Conservation (phyloP, 2,888 invertebrate genomes). For the Epicampocera succincta region DNA sequence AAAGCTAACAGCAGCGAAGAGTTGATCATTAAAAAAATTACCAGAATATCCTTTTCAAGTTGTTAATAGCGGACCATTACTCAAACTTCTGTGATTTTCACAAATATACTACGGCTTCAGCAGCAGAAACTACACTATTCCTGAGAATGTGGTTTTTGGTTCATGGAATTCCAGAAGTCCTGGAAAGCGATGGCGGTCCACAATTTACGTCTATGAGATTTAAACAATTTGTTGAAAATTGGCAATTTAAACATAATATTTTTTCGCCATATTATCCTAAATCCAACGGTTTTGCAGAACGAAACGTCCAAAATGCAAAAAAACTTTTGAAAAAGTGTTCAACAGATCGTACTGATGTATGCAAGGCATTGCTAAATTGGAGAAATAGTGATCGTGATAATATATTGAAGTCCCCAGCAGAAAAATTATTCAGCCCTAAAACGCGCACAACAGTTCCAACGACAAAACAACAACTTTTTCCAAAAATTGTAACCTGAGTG, state of each 20-base stretch:
- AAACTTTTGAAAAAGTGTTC: slow-evolving; percentile 10
- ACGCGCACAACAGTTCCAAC: slow-evolving; percentile 55
- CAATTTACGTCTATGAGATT: not conserved
- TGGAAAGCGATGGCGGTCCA: not conserved
- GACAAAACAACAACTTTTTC: slow-evolving; percentile 28
- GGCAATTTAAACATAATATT: not conserved
- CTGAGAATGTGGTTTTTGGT: slow-evolving; percentile 1
- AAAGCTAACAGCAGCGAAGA: not conserved
- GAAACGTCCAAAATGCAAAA: slow-evolving; percentile 32
- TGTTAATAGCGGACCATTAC: not conserved
- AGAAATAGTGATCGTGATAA: no score
- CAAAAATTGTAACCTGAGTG: slow-evolving; percentile 64
- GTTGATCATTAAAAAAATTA: not conserved
- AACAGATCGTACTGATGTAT: no score
- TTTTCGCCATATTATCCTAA: slow-evolving; percentile 9
- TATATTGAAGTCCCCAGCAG: no score
- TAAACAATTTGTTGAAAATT: not conserved
- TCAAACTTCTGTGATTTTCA: slow-evolving; percentile 3
- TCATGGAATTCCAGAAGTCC: not conserved
- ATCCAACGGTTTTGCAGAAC: slow-evolving; percentile 32
- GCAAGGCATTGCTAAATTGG: no score
- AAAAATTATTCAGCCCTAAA: slow-evolving; percentile 58
- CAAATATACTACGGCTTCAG: not conserved
- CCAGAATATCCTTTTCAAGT: slow-evolving; percentile 16
- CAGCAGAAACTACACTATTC: not conserved